Conservation (phyloP, 92 coral and sea anemone species). For the Siderastrea radians region DNA sequence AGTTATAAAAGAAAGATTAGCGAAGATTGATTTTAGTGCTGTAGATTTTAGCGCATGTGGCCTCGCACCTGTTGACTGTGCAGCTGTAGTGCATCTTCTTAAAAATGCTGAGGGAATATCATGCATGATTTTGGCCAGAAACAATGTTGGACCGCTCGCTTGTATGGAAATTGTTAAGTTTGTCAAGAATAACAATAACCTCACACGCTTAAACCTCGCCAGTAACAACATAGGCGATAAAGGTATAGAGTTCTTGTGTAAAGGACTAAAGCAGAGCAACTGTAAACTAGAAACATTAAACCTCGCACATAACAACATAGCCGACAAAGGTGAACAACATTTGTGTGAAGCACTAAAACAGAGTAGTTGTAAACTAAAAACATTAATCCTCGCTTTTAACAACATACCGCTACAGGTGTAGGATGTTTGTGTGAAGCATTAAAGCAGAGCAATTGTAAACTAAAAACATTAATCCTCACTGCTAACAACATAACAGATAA, state of each 20-base stretch:
- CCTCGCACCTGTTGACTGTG: no score
- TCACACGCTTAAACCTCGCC: not conserved
- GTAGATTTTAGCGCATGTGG: no score
- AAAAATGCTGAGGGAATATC: not conserved
- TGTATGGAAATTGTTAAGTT: not conserved
- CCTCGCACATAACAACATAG: not conserved
- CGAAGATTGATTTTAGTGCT: no score
- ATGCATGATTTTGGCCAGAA: not conserved
- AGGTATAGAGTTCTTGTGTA: no score
- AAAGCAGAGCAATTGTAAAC: no score
- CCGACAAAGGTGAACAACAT: not conserved
- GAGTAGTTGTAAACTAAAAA: not conserved
- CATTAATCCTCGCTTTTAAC: not conserved
- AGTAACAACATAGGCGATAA: not conserved
- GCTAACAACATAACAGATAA: not conserved
- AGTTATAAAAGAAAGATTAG: not conserved
- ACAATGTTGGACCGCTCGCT: not conserved
- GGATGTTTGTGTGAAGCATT: not conserved
- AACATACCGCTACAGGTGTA: not conserved
- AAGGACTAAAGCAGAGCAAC: not conserved
- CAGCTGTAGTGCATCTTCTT: not conserved
- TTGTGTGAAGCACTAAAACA: not conserved
- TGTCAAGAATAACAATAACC: not conserved
- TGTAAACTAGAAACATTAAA: not conserved
- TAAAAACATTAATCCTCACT: not conserved